These are phyloP conservation scores for Pseudomyrmex pallidus DNA, from an alignment of 1,140 invertebrate genomes.

Conservation along the genomic window DNA sequence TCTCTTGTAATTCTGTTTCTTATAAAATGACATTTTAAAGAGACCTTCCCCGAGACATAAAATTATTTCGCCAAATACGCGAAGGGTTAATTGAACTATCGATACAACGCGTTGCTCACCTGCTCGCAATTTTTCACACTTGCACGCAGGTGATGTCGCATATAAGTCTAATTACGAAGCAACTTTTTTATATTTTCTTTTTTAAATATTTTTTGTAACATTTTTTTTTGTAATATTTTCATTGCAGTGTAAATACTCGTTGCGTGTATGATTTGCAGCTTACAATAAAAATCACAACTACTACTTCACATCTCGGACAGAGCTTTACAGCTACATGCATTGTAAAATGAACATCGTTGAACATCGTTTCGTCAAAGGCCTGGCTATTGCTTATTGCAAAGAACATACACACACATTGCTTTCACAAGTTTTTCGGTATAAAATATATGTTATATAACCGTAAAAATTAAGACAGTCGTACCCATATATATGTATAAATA, in stretches of 20 bases:
- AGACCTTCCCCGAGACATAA: too few relatives aligned
- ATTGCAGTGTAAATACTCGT: constrained; percentile 47
- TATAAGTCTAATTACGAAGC: constrained; percentile 49
- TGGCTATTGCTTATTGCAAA: constrained; percentile 64
- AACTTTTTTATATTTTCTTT: constrained; percentile 40
- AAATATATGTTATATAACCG: constrained; percentile 41
- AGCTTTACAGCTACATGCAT: constrained; percentile 22
- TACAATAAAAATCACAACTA: constrained; percentile 64
- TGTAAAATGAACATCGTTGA: constrained; percentile 45
- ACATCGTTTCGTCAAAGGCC: constrained; percentile 37
- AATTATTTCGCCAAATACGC: too few relatives aligned
- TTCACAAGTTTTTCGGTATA: constrained; percentile 39
- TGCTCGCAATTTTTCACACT: constrained; percentile 46
- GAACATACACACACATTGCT: constrained; percentile 57
- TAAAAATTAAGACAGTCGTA: constrained; percentile 4
- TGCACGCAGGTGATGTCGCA: constrained; percentile 30
- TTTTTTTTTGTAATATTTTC: constrained; percentile 45
- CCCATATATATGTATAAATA: not conserved
- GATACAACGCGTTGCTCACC: constrained; percentile 40
- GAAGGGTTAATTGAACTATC: constrained; percentile 46
- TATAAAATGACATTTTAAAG: too few relatives aligned
- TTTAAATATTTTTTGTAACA: constrained; percentile 28
- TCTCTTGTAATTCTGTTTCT: too few relatives aligned
- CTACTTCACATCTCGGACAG: constrained; percentile 42
- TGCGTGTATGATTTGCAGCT: constrained; percentile 51